Evolutionary conservation across 2,888 invertebrate species (phyloP).

Genomic region (Tubulanus polymorphus): DNA sequence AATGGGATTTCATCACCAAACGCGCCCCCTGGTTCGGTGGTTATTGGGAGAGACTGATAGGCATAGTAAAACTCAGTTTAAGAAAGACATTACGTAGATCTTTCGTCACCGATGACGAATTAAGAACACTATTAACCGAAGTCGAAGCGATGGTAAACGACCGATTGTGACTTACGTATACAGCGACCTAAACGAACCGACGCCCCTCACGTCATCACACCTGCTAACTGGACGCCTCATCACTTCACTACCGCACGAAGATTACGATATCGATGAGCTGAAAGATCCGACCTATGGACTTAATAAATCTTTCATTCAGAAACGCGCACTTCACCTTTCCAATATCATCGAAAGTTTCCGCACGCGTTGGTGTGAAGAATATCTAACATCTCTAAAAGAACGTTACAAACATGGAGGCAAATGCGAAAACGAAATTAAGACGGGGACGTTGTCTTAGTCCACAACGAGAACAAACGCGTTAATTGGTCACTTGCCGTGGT

Average conservation of each 20-base stretch:
- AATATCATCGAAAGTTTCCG: conserved; percentile 11
- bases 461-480: neutral
- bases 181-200: conserved; percentile 6
- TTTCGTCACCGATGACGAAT: conserved; percentile 8
- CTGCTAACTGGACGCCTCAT: conserved; percentile 12
- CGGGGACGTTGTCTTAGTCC: neutral
- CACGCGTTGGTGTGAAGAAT: conserved; percentile 13
- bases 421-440: neutral
- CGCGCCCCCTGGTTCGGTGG: conserved; percentile 22
- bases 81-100: conserved; percentile 13
- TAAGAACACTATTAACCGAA: conserved; percentile 18
- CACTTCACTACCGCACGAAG: conserved; percentile 11
- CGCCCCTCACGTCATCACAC: conserved; percentile 18
- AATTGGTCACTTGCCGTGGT: neutral
- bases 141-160: conserved; percentile 20
- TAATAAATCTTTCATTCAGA: too few relatives aligned
- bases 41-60: conserved; percentile 19
- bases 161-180: conserved; percentile 19
- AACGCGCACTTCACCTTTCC: too few relatives aligned
- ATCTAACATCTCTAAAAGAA: neutral
- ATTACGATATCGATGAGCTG: neutral
- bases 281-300: neutral
- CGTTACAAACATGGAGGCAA: neutral
- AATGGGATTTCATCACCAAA: conserved; percentile 19
- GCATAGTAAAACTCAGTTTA: conserved; percentile 14